Conservation (phyloP, 2,113 vertebrate species). For the Salminus brasiliensis region DNA sequence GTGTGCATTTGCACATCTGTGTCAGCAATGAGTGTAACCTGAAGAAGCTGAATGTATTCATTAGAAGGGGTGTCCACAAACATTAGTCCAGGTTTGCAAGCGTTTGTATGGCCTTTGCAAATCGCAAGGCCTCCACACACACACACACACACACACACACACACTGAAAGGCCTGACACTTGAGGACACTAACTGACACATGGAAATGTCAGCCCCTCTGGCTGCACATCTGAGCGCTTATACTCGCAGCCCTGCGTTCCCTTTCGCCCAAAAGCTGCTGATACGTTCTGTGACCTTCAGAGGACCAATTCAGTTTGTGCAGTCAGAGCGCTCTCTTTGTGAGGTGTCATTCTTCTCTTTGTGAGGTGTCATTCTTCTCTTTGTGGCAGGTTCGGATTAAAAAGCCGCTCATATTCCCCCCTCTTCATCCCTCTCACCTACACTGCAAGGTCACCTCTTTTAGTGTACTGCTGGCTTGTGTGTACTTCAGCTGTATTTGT, state of each 20-base stretch:
- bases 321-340: neutral
- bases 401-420: neutral
- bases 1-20: no score
- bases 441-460: constrained; percentile 6
- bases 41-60: no score
- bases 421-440: neutral
- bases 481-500: neutral
- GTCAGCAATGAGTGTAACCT: no score
- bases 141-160: constrained; percentile 32
- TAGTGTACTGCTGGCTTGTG: neutral
- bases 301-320: neutral
- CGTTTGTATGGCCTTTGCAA: no score
- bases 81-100: no score
- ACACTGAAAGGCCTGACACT: constrained; percentile 8
- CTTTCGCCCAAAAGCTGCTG: neutral
- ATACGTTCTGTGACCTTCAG: constrained; percentile 16
- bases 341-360: neutral
- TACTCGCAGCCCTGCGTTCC: neutral
- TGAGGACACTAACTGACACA: constrained; percentile 5
- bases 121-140: no score
- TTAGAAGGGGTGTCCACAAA: no score
- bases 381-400: neutral
- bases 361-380: neutral
- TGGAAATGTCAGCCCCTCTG: neutral
- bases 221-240: neutral